Evolutionary conservation across 92 coral and sea anemone species (phyloP).

Genomic region (Porites divaricata): DNA sequence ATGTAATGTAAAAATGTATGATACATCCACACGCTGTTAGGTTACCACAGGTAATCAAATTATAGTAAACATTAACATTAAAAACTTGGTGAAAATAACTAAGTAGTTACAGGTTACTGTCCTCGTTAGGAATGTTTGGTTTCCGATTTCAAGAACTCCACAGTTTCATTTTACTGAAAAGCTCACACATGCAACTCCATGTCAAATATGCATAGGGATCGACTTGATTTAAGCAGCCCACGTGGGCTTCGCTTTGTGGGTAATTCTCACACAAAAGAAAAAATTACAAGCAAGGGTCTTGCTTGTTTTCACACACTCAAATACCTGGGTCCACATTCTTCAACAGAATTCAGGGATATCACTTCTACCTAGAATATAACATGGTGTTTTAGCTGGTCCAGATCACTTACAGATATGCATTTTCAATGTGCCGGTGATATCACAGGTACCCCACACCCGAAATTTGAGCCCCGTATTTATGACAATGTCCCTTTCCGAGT

Average conservation of each 20-base stretch:
- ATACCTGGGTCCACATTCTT: slow-evolving; percentile 39
- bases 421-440: slow-evolving; percentile 12
- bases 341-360: slow-evolving; percentile 19
- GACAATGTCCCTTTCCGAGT: too few species aligned
- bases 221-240: slow-evolving; percentile 1
- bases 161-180: too few species aligned
- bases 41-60: neutral
- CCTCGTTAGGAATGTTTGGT: neutral
- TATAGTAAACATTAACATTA: neutral
- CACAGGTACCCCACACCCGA: neutral
- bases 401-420: neutral
- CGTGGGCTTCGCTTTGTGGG: neutral
- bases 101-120: neutral
- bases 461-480: too few species aligned
- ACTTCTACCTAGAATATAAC: slow-evolving; percentile 50
- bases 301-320: slow-evolving; percentile 52
- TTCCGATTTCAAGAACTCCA: too few species aligned
- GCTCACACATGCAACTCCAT: neutral
- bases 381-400: slow-evolving; percentile 46
- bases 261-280: slow-evolving; percentile 7
- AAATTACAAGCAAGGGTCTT: slow-evolving; percentile 25
- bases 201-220: neutral
- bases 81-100: neutral
- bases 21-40: too few species aligned
- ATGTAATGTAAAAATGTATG: neutral